Percentiles rank a stretch among this genome's conserved stretches.
Evolutionary conservation across 1,140 invertebrate species (phyloP).

Genomic region (Amphibalanus amphitrite): DNA sequence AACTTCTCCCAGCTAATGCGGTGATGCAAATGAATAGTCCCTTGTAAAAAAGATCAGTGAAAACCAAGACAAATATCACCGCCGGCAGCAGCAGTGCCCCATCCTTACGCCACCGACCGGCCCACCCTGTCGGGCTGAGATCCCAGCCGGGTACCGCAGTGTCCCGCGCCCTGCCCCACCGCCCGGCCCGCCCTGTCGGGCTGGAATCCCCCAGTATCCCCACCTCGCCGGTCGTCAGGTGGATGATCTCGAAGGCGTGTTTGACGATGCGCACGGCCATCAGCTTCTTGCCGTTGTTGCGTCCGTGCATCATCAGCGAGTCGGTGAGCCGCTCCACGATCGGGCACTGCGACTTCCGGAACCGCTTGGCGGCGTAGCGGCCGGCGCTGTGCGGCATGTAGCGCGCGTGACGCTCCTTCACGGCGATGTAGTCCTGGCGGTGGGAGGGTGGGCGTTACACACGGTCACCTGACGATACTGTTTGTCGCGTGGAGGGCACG

Average conservation of each 20-base stretch:
- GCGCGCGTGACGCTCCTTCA: constrained; percentile 95
- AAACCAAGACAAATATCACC: too few relatives aligned
- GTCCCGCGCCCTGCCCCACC: too few relatives aligned
- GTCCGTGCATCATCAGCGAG: constrained; percentile 98
- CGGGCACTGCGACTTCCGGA: constrained; percentile 97
- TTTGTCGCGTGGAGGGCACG: too few relatives aligned
- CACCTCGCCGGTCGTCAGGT: constrained; percentile 91
- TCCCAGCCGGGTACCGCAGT: too few relatives aligned
- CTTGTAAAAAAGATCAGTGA: too few relatives aligned
- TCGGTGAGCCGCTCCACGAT: constrained; percentile 97
- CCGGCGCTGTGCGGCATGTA: constrained; percentile 97
- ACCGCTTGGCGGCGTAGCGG: constrained; percentile 94
- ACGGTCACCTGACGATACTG: too few relatives aligned
- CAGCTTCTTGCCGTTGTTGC: constrained; percentile 99
- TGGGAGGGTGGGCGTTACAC: constrained; percentile 10
- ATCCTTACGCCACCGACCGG: too few relatives aligned
- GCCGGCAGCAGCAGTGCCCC: too few relatives aligned
- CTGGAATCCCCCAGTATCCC: constrained; percentile 60
- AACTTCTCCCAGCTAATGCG: too few relatives aligned
- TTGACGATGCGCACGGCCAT: constrained; percentile 98
- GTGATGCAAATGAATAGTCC: too few relatives aligned
- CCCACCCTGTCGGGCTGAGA: too few relatives aligned
- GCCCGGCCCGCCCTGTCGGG: too few relatives aligned
- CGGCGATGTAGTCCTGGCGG: constrained; percentile 90
- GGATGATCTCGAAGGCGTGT: constrained; percentile 99